Base-by-base conservation (phyloP, 2,113 vertebrate genomes). In the Pseudolaguvia tuberculata region DNA sequence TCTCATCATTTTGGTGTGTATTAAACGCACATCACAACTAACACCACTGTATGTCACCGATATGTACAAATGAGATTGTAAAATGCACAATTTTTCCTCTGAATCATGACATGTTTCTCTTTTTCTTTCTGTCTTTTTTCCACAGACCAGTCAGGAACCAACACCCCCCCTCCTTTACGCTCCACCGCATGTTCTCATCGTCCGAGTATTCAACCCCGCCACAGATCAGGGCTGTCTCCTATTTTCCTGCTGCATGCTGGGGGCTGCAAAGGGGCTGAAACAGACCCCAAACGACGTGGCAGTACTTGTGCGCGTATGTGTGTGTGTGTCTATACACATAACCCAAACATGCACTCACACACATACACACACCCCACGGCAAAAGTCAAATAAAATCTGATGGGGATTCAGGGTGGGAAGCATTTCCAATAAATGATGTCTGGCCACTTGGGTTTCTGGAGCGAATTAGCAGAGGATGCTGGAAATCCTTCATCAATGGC, bases 221-320 rank as follows among this genome's bases (percentile, higher is more conserved):
- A 81, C 67, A 70, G 72, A 58, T 73, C 73, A 81, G 73, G 77
- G 67, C 79, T 81, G 79, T 81, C 79, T 81, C 75, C 77, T 67
- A 81, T 81, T 81, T 81, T 78, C 79, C 79, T 68, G 77, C 76
- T 81, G 76, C 27, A 72, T 70, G 73, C 76, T 78, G 76, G 72
- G 79, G 79, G 79, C 76, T 81, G 58, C 42, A 48, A 75, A 67
- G 76, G 79, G 76, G 79, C 67, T 45, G 7, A 67, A 72, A 73
- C 67, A 47, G 79, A 81, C 79, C 79, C 79, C 79, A 81, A 81
- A 81, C 79, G 67, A 81, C 79, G 76, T 81, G 79, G 79, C 79
- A 78, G 72, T 75, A 11, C 56, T 66, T 76, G 70, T 70, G 74
- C n/a, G 20, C 45, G 52, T 71, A 39, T 72, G 70, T 72, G 31